Evolutionary conservation across 2,888 invertebrate species (phyloP), one percentile per base, ranked within the genome.

Genomic region (Cataglyphis albicans): DNA sequence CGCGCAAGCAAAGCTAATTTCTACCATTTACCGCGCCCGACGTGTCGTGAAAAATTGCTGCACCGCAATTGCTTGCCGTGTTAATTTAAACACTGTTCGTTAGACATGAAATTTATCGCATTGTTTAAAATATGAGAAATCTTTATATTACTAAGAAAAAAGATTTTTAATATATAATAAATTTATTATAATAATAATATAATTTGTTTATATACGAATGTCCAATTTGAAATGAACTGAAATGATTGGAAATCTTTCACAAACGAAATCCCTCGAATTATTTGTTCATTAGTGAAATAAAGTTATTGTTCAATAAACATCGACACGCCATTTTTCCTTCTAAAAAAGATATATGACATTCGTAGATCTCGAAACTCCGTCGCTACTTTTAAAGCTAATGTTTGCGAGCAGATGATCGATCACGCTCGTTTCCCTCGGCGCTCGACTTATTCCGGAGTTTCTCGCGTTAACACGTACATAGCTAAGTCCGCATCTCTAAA

Each of bases 351-450:
- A 67, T 41, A 25, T 38, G 55, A 15, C 55, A 29, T 55, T 55
- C 38, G 29, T 76, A 84, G 70, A 86, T 85, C 86, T 82, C 76
- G 63, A 84, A 87, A 86, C 82, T 86, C 44, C 83, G 83, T 48
- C 65, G 64, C 85, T 85, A 85, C 83, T 86, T 87, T 80, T 83
- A 81, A 82, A 84, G 84, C 86, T 90, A 90, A 90, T 90, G 90
- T 88, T 88, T 88, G 85, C 84, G 80, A 85, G 82, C 84, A 25
- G 82, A 84, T 90, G 88, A 90, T 90, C 90, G 88, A 90, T 90
- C 87, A 90, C 87, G 84, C 72, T 78, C 87, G 84, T 64, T 84
- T 82, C 84, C 63, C 78, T 85, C 83, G 83, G 18, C 38, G 74
- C 82, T 76, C 84, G 84, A 74, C 82, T 88, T 87, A 84, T 83